These are phyloP conservation scores for Therioaphis trifolii DNA, from an alignment of 2,888 invertebrate species.

Conservation along the genomic window DNA sequence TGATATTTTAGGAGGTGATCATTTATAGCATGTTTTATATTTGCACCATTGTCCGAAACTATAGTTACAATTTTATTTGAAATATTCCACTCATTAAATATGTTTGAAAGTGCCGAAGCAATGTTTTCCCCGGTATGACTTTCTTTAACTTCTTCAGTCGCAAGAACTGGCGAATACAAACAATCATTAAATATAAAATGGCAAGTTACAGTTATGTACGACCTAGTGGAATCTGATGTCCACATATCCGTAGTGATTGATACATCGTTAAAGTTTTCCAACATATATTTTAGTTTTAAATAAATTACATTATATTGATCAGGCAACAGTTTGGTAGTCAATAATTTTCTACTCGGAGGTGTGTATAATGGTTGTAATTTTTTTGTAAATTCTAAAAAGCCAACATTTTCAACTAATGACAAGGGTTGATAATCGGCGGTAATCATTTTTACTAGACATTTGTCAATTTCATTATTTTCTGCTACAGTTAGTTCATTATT, in stretches of 20 bases:
- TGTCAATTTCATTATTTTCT: background rate
- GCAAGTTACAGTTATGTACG: constrained; percentile 66
- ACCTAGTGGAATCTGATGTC: constrained; percentile 66
- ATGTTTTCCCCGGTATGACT: constrained; percentile 65
- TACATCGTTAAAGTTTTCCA: constrained; percentile 64
- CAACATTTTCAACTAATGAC: constrained; percentile 6
- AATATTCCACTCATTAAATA: constrained; percentile 65
- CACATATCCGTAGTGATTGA: constrained; percentile 67
- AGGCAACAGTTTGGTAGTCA: constrained; percentile 65
- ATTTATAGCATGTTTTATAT: constrained; percentile 64
- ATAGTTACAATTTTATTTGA: constrained; percentile 66
- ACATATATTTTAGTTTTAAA: constrained; percentile 63
- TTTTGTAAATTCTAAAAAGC: constrained; percentile 7
- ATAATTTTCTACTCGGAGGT: constrained; percentile 63
- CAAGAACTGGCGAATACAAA: constrained; percentile 64
- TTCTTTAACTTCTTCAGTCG: constrained; percentile 65
- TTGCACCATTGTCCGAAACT: constrained; percentile 66
- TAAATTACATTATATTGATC: constrained; percentile 60
- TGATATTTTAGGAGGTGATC: constrained; percentile 60
- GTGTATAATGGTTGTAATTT: constrained; percentile 7
- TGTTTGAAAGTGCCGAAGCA: constrained; percentile 60
- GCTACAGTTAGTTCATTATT: constrained; percentile 21
- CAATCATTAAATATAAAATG: constrained; percentile 66
- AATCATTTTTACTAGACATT: background rate
- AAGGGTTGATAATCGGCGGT: background rate